Conservation (phyloP, 2,888 invertebrate genomes). For the Chymomyza fuscimana region DNA sequence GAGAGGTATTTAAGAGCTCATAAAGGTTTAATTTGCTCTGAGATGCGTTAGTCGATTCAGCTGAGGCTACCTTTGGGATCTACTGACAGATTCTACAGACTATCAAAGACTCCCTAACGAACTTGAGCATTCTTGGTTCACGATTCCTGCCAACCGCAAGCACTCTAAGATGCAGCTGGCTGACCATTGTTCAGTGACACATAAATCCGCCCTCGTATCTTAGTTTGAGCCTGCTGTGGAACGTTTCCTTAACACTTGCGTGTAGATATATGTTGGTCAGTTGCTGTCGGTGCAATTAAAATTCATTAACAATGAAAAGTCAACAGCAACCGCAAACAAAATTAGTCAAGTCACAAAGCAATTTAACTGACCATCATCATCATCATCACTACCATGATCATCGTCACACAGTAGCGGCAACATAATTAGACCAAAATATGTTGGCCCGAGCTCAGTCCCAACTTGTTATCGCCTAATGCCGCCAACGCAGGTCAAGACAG, state of each 20-base stretch:
- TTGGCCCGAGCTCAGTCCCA: slow-evolving; percentile 48
- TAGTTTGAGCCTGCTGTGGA: background rate
- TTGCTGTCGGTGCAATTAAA: slow-evolving; percentile 42
- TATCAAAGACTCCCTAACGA: too few relatives aligned
- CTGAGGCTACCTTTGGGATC: too few relatives aligned
- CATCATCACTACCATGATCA: slow-evolving; percentile 21
- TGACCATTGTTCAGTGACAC: background rate
- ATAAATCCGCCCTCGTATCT: background rate
- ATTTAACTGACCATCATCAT: slow-evolving; percentile 17
- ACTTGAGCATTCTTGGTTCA: too few relatives aligned
- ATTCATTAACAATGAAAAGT: slow-evolving; percentile 51
- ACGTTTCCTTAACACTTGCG: background rate
- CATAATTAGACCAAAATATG: slow-evolving; percentile 65
- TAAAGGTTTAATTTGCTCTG: too few relatives aligned
- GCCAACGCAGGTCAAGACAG: slow-evolving; percentile 9
- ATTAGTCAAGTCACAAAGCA: slow-evolving; percentile 48
- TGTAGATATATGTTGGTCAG: background rate
- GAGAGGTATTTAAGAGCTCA: too few relatives aligned
- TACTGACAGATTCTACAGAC: too few relatives aligned
- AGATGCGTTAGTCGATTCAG: too few relatives aligned
- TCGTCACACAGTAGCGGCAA: slow-evolving; percentile 34
- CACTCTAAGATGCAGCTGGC: too few relatives aligned
- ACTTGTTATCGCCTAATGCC: slow-evolving; percentile 15
- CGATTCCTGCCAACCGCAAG: too few relatives aligned
- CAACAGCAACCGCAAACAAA: slow-evolving; percentile 26